Evolutionary conservation across 2,113 vertebrate genomes (phyloP), one percentile per base, ranked within the genome.

Genomic region (Chloebia gouldiae): DNA sequence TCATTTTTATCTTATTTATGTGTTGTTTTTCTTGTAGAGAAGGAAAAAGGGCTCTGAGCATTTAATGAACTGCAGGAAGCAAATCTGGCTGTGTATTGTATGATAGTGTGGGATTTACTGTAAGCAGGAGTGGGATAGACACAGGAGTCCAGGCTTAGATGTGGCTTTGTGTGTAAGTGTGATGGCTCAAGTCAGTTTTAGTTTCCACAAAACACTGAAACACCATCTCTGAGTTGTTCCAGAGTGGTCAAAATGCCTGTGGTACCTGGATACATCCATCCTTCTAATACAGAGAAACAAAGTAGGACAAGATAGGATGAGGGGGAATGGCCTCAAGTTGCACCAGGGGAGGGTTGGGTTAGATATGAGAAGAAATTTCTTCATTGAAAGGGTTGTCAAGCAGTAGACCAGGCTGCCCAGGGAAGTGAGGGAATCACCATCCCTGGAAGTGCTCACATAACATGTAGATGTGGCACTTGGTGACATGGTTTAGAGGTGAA

Each of bases 51-150:
- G 73, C 57, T 85, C 57, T 13, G 64, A 66, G 81, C 68, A 5
- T 81, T 95, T 93, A 80, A 63, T 75, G 75, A 37, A 61, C 78
- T 86, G 60, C 21, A 47, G 82, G 87, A 59, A 76, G 44, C 20
- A 83, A 79, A 81, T 83, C 71, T 51, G 40, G 45, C 20, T 53
- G 61, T 45, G 57, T 27, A 6, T 76, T 37, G 39, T 63, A 2
- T 40, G 39, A 6, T 23, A 35, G 14, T 3, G 0, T 30, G 39
- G 73, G 66, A 35, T 54, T 87, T 70, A 22, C 81, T 51, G 44
- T 20, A 33, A 57, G 50, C 39, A 68, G 59, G 31, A 72, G 10
- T 18, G 57, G 61, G 68, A 51, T 71, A 39, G 45, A 75, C 88
- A 11, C 4, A 68, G 33, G 64, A 42, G 39, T 90, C 47, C 4